phyloP scores from a whole-genome alignment of 2,113 vertebrate genomes.

The Xyliphius kryptos region DNA sequence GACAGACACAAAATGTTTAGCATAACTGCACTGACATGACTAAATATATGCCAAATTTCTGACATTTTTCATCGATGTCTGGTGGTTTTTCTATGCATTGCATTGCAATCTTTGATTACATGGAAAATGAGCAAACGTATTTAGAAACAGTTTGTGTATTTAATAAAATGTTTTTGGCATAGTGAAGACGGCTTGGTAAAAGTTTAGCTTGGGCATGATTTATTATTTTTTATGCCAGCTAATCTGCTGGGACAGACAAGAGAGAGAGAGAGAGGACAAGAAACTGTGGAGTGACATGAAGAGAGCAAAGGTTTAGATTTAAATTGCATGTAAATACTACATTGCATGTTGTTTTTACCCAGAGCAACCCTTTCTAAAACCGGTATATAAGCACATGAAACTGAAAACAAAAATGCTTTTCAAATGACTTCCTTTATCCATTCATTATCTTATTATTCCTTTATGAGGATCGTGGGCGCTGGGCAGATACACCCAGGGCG shows the following conservation, averaged over 20 bases:
- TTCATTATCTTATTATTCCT: too few species aligned
- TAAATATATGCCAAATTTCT: neutral
- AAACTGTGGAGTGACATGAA: neutral
- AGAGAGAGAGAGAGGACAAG: neutral
- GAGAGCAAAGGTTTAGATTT: neutral
- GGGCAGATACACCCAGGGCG: too few species aligned
- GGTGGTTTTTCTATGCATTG: neutral
- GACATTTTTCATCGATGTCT: neutral
- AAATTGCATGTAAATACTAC: too few species aligned
- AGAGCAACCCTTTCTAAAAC: too few species aligned
- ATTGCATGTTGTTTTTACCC: neutral
- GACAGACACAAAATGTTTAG: neutral
- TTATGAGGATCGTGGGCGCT: too few species aligned
- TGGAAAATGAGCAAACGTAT: neutral
- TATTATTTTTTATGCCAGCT: conserved; percentile 4
- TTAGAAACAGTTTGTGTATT: conserved; percentile 1
- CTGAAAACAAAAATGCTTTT: too few species aligned
- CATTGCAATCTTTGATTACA: neutral
- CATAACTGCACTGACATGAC: neutral
- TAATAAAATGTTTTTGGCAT: conserved; percentile 1
- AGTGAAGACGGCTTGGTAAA: neutral
- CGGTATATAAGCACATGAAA: too few species aligned
- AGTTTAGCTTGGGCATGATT: neutral
- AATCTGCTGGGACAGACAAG: neutral
- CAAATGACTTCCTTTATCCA: too few species aligned